Conservation (phyloP, 2,888 invertebrate species). For the Leucophenga montana region DNA sequence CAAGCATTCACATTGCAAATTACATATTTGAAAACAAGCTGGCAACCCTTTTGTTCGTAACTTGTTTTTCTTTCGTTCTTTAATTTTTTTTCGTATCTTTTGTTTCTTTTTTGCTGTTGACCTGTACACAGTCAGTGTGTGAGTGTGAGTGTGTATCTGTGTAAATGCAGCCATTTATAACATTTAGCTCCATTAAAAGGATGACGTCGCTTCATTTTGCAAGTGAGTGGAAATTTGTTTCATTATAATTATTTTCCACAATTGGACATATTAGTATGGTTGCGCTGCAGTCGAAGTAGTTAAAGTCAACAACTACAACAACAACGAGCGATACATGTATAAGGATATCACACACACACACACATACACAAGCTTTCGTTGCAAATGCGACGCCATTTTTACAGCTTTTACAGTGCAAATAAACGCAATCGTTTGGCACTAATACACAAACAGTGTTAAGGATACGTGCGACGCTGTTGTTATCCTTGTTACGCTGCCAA, state of each 20-base stretch:
- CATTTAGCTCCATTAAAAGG: constrained; percentile 47
- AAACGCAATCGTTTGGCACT: constrained; percentile 44
- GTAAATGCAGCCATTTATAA: constrained; percentile 65
- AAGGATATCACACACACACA: constrained; percentile 14
- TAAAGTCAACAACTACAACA: constrained; percentile 28
- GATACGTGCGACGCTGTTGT: constrained; percentile 32
- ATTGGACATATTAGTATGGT: constrained; percentile 74
- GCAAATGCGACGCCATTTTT: constrained; percentile 56
- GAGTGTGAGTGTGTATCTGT: constrained; percentile 55
- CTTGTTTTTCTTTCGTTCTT: too few species aligned
- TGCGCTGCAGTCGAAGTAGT: constrained; percentile 42
- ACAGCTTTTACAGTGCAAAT: constrained; percentile 59
- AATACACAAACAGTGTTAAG: background rate
- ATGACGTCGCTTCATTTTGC: constrained; percentile 61
- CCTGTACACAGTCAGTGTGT: background rate
- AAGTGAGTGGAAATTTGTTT: constrained; percentile 73
- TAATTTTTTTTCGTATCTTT: background rate
- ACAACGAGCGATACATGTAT: background rate
- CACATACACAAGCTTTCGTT: constrained; percentile 15
- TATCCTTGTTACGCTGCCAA: constrained; percentile 41
- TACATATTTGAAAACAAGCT: background rate
- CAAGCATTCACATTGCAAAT: constrained; percentile 36
- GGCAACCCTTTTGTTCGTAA: constrained; percentile 4
- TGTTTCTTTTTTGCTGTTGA: background rate
- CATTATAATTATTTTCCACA: constrained; percentile 74